Percentiles rank a stretch among this genome's conserved stretches.
Conservation (phyloP, 2,113 vertebrate species). For the Silurus asotus region DNA sequence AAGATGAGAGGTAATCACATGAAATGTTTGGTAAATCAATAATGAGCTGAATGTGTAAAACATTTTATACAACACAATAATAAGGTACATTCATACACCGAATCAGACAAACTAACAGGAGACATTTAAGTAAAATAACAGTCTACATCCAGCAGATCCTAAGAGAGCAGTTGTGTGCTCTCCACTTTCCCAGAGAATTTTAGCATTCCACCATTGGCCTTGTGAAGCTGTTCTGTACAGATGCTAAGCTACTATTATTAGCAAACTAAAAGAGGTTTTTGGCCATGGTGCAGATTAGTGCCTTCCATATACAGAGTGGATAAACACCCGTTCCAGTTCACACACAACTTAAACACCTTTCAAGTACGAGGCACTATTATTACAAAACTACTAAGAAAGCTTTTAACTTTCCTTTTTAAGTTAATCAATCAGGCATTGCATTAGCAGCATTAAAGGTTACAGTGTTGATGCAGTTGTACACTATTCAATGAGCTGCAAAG, state of each 20-base stretch:
- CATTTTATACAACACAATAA: background rate
- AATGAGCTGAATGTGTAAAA: background rate
- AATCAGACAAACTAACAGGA: background rate
- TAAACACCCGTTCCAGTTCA: slow-evolving; percentile 53
- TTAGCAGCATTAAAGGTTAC: background rate
- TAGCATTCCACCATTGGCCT: slow-evolving; percentile 23
- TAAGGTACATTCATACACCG: background rate
- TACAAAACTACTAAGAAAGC: background rate
- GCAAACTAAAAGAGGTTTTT: slow-evolving; percentile 65
- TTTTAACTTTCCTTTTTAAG: background rate
- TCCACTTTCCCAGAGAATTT: slow-evolving; percentile 40
- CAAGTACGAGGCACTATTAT: background rate
- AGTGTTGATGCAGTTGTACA: background rate
- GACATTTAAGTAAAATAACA: background rate
- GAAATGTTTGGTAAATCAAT: background rate
- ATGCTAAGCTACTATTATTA: slow-evolving; percentile 69
- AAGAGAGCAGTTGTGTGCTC: slow-evolving; percentile 28
- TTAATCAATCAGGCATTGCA: background rate
- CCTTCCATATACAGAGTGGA: slow-evolving; percentile 64
- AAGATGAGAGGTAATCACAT: background rate
- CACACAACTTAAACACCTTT: slow-evolving; percentile 47
- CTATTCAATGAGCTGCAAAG: background rate
- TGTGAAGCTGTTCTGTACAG: slow-evolving; percentile 27
- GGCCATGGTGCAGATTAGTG: slow-evolving; percentile 69
- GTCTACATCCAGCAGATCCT: slow-evolving; percentile 7